Conservation (phyloP, 2,888 invertebrate species). For the Drepana falcataria region DNA sequence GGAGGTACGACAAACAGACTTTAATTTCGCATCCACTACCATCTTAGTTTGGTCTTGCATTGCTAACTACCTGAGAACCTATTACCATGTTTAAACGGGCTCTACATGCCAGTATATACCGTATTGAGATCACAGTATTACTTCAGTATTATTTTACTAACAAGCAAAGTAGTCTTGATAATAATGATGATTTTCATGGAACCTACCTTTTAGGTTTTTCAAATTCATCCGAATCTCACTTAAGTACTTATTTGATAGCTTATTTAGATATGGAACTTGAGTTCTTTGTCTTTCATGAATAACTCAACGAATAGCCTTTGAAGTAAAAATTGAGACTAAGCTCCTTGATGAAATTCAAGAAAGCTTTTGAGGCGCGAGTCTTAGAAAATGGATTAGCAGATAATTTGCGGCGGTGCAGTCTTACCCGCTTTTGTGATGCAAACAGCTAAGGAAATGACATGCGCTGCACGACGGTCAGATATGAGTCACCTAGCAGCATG, state of each 20-base stretch:
- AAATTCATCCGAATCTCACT: not conserved
- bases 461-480: too few relatives aligned
- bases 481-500: too few relatives aligned
- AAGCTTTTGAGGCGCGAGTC: slow-evolving; percentile 7
- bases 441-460: too few relatives aligned
- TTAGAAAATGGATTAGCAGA: slow-evolving; percentile 37
- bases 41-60: slow-evolving; percentile 29
- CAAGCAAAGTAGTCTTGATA: not conserved
- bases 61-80: slow-evolving; percentile 36
- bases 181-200: not conserved
- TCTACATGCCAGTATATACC: slow-evolving; percentile 6
- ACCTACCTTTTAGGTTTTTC: not conserved
- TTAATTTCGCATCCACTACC: slow-evolving; percentile 44
- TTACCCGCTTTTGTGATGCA: slow-evolving; percentile 7
- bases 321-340: slow-evolving; percentile 2
- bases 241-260: not conserved
- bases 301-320: slow-evolving; percentile 5
- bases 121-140: slow-evolving; percentile 21
- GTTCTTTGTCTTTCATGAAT: not conserved
- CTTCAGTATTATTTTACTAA: slow-evolving; percentile 8
- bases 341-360: slow-evolving; percentile 1
- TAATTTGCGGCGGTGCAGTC: slow-evolving; percentile 19
- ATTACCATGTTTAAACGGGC: slow-evolving; percentile 33
- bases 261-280: not conserved
- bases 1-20: slow-evolving; percentile 30